Conservation (phyloP, 2,888 invertebrate genomes). For the Emmelina monodactyla region DNA sequence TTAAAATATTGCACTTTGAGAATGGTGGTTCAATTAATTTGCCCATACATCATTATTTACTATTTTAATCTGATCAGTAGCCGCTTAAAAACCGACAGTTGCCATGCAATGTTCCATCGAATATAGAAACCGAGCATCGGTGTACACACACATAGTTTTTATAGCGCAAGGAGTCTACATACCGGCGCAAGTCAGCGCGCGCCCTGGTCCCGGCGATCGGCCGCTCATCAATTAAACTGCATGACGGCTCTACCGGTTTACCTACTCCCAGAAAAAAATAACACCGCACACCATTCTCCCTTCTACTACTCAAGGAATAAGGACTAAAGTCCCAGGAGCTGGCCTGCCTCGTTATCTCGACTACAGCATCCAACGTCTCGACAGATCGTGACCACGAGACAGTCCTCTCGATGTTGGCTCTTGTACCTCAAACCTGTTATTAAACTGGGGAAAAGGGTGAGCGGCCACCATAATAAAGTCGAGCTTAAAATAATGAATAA, state of each 20-base stretch:
- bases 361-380: background rate
- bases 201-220: constrained; percentile 16
- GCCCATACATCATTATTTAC: too few species aligned
- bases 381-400: background rate
- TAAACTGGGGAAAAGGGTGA: constrained; percentile 6
- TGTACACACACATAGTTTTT: too few species aligned
- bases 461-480: background rate
- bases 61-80: too few species aligned
- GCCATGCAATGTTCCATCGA: too few species aligned
- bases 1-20: too few species aligned
- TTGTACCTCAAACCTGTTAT: constrained; percentile 2
- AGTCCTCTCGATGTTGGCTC: background rate
- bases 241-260: constrained; percentile 23
- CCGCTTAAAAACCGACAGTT: too few species aligned
- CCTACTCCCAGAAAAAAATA: constrained; percentile 5
- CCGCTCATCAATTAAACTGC: constrained; percentile 33
- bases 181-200: background rate
- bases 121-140: too few species aligned
- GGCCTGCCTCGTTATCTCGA: background rate
- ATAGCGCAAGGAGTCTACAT: too few species aligned
- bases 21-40: too few species aligned
- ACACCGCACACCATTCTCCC: background rate
- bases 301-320: background rate
- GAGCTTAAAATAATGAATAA: constrained; percentile 1
- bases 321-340: background rate